A percentile compares a stretch with the other conserved stretches of the same genome.
phyloP scores from a whole-genome alignment of 53 echinoderm and acorn worm genomes.

The Paracentrotus lividus region DNA sequence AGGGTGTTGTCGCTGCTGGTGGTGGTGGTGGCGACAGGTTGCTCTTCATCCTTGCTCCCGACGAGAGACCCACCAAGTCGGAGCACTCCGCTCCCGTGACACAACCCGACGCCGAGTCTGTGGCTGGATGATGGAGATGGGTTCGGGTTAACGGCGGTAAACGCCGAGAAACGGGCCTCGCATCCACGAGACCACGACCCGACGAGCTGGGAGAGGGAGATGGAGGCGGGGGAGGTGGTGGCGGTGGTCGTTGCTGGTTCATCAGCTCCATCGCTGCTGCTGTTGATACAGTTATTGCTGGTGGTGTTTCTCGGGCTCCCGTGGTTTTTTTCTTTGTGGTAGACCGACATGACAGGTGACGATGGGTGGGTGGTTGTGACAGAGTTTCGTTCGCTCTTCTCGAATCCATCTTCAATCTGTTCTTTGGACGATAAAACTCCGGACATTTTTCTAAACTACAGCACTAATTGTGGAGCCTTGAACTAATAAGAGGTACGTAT shows the following conservation, averaged over 20 bases:
- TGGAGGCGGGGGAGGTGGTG: constrained; percentile 49
- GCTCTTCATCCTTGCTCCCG: constrained; percentile 11
- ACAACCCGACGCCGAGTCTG: constrained; percentile 25
- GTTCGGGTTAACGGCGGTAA: constrained; percentile 63
- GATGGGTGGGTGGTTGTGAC: constrained; percentile 30
- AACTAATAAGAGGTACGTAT: neutral
- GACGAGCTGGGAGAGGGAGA: constrained; percentile 50
- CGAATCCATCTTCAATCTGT: constrained; percentile 22
- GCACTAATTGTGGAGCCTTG: neutral
- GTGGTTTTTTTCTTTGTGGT: constrained; percentile 19
- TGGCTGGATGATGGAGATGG: constrained; percentile 33
- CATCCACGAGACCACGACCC: constrained; percentile 53
- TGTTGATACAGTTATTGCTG: neutral
- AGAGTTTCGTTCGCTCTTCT: constrained; percentile 31
- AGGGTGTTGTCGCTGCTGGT: constrained; percentile 19
- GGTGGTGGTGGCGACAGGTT: neutral
- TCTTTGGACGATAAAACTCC: constrained; percentile 19
- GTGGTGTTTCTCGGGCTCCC: neutral
- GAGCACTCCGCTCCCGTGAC: constrained; percentile 9
- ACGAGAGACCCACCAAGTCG: neutral
- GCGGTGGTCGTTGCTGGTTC: constrained; percentile 13
- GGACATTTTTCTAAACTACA: constrained; percentile 27
- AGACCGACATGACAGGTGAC: neutral
- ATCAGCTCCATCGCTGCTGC: neutral
- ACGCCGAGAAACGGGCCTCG: constrained; percentile 67